phyloP scores from a whole-genome alignment of 2,797 vertebrate species.

The Halcyon chelicuti region DNA sequence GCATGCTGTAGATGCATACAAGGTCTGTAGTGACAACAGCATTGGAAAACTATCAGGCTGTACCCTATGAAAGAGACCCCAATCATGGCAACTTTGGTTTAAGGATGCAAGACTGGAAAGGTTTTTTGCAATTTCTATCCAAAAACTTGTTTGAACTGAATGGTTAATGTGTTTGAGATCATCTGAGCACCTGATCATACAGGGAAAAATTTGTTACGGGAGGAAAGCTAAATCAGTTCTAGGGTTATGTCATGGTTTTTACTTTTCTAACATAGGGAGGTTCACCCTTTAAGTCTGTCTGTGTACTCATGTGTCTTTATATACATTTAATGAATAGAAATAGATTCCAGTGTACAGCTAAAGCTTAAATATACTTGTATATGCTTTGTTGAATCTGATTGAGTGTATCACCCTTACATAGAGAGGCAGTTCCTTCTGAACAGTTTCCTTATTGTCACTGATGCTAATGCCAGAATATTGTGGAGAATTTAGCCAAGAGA shows the following conservation, averaged over 20 bases:
- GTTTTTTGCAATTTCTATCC: not conserved
- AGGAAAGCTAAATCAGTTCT: not conserved
- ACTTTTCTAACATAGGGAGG: not conserved
- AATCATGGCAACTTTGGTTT: not conserved
- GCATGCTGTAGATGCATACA: not conserved
- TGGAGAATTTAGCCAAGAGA: not conserved
- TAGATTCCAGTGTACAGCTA: not conserved
- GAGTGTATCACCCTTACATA: not conserved
- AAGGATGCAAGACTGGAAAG: not conserved
- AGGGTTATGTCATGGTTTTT: not conserved
- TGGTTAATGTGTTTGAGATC: not conserved
- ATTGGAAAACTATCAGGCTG: not conserved
- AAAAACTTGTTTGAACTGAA: not conserved
- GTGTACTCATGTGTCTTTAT: not conserved
- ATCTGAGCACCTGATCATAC: fast-evolving
- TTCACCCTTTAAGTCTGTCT: not conserved
- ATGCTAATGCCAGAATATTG: not conserved
- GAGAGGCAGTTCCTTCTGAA: not conserved
- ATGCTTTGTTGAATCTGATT: not conserved
- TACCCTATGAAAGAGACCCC: not conserved
- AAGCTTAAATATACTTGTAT: not conserved
- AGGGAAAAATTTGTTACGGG: not conserved
- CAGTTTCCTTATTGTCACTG: not conserved
- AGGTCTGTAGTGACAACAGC: not conserved
- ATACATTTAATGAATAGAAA: not conserved